phyloP scores from a whole-genome alignment of 2,113 vertebrate genomes.

The Menidia beryllina region DNA sequence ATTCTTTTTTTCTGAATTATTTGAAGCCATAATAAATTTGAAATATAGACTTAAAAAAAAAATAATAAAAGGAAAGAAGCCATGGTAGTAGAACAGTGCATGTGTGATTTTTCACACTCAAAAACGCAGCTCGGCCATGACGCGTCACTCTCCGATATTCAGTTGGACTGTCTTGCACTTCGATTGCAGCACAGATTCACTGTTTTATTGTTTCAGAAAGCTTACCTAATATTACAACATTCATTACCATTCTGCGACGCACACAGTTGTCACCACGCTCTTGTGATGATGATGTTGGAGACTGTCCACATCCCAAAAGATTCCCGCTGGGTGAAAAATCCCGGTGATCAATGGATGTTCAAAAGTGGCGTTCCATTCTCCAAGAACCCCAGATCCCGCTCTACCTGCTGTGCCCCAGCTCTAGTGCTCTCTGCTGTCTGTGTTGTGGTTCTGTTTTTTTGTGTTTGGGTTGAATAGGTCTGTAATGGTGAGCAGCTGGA shows the following conservation, averaged over 20 bases:
- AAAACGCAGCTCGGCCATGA: neutral
- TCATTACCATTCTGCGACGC: too few relatives aligned
- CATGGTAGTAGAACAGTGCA: neutral
- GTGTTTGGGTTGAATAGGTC: neutral
- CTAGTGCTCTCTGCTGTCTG: too few relatives aligned
- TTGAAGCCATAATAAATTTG: neutral
- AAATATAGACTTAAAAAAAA: neutral
- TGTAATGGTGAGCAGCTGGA: neutral
- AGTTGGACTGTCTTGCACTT: neutral
- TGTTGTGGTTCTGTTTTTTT: too few relatives aligned
- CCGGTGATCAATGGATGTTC: too few relatives aligned
- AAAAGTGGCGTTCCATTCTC: too few relatives aligned
- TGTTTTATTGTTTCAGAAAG: too few relatives aligned
- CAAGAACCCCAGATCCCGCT: too few relatives aligned
- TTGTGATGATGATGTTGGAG: neutral
- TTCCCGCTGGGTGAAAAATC: neutral
- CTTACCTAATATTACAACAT: too few relatives aligned
- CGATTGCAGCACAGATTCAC: neutral
- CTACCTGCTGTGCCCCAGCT: too few relatives aligned
- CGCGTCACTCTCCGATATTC: neutral
- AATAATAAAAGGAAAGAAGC: too few relatives aligned
- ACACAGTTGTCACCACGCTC: too few relatives aligned
- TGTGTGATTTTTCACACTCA: too few relatives aligned
- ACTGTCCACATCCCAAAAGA: neutral
- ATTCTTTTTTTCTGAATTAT: neutral